phyloP scores from a whole-genome alignment of 2,113 vertebrate species.

The Ia io region DNA sequence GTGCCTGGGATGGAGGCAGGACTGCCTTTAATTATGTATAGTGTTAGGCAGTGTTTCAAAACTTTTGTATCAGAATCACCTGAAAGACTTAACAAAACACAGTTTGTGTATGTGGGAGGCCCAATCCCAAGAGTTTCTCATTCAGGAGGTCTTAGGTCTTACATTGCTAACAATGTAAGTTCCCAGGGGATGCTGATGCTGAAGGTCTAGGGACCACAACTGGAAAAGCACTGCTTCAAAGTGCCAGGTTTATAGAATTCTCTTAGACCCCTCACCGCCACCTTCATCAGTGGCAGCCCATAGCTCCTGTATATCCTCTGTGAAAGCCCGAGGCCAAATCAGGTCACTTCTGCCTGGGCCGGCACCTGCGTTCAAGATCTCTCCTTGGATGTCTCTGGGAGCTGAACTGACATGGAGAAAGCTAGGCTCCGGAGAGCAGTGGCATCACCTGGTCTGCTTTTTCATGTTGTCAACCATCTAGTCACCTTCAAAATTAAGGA shows the following conservation, averaged over 20 bases:
- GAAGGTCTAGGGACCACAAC: background rate
- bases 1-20: background rate
- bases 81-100: background rate
- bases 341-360: background rate
- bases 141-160: background rate
- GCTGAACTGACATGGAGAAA: too few relatives aligned
- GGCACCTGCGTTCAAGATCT: too few relatives aligned
- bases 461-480: too few relatives aligned
- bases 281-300: background rate
- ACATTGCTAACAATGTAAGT: background rate
- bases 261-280: background rate
- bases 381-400: too few relatives aligned
- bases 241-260: background rate
- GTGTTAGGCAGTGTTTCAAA: background rate
- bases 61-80: background rate
- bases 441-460: too few relatives aligned
- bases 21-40: background rate
- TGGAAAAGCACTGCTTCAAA: background rate
- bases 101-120: too few relatives aligned
- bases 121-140: background rate
- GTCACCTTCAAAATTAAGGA: too few relatives aligned
- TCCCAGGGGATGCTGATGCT: background rate
- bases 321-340: background rate
- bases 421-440: too few relatives aligned
- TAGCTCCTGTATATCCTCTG: background rate